Conservation (phyloP, 2,797 vertebrate genomes). For the Lacerta viridis region DNA sequence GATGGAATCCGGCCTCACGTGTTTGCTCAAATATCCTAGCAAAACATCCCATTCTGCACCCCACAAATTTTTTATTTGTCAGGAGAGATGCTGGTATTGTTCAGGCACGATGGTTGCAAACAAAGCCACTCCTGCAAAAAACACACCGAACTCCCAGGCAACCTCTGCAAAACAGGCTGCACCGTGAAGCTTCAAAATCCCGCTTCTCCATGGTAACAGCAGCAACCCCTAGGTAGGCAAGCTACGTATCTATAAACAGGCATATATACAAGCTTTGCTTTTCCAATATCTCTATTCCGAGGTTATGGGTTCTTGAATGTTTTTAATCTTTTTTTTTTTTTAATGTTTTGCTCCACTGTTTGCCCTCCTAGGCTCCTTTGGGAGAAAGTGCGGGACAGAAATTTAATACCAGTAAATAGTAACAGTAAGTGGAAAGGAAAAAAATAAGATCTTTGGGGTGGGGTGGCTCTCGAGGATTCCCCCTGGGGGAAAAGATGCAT, state of each 20-base stretch:
- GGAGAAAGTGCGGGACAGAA: too few relatives aligned
- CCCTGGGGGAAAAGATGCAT: neutral
- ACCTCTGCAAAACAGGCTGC: conserved; percentile 61
- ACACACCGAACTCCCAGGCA: conserved; percentile 34
- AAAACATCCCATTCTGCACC: conserved; percentile 49
- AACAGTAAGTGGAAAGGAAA: neutral
- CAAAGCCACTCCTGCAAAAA: conserved; percentile 47
- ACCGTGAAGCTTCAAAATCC: conserved; percentile 55
- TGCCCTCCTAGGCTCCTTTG: too few relatives aligned
- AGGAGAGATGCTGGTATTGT: conserved; percentile 32
- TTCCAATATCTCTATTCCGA: conserved; percentile 54
- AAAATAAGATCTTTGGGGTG: conserved; percentile 20
- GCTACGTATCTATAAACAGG: neutral
- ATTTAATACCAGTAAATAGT: too few relatives aligned
- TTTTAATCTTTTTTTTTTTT: too few relatives aligned
- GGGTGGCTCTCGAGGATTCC: neutral
- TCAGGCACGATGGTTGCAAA: conserved; percentile 51
- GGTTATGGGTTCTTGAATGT: neutral
- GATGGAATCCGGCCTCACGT: conserved; percentile 60
- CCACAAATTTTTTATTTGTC: neutral
- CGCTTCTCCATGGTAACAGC: conserved; percentile 68
- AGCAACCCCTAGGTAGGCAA: conserved; percentile 30
- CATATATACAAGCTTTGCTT: conserved; percentile 46
- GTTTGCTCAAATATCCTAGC: conserved; percentile 59
- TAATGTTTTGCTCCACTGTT: too few relatives aligned